Evolutionary conservation across 2,888 invertebrate species (phyloP).

Genomic region (Eupithecia exiguata): DNA sequence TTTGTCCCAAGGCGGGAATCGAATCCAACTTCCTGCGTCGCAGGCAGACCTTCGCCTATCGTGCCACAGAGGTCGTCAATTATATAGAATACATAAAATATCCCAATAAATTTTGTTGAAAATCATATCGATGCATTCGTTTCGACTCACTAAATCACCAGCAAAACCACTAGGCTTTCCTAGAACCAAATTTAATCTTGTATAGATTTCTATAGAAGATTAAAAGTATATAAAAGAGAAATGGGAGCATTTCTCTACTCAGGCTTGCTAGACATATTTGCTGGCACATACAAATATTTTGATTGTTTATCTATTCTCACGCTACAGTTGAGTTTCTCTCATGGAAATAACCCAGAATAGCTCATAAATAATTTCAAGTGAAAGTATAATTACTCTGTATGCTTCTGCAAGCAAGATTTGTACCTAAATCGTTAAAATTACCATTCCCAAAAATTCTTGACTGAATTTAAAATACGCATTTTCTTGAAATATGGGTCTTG

Average conservation of each 20-base stretch:
- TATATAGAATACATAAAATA: too few species aligned
- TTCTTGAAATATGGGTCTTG: not conserved
- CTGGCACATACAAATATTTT: not conserved
- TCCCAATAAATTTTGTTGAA: too few species aligned
- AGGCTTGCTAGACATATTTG: not conserved
- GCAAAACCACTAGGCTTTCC: too few species aligned
- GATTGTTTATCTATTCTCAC: conserved; percentile 7
- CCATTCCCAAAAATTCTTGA: not conserved
- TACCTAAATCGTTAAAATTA: not conserved
- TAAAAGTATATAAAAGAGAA: not conserved
- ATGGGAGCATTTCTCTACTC: not conserved
- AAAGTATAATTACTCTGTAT: conserved; percentile 3
- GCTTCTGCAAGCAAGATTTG: not conserved
- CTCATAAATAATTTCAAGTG: not conserved
- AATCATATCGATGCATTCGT: not conserved
- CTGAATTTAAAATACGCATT: not conserved
- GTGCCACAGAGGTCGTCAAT: too few species aligned
- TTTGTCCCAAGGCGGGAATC: too few species aligned
- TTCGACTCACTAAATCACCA: not conserved
- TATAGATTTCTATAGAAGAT: not conserved
- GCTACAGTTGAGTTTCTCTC: conserved; percentile 2
- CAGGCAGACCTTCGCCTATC: too few species aligned
- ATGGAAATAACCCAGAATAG: not conserved
- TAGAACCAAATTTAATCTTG: not conserved
- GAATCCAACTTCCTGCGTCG: too few species aligned